Base-by-base conservation (phyloP, 2,797 vertebrate species). In the Tachyglossus aculeatus region DNA sequence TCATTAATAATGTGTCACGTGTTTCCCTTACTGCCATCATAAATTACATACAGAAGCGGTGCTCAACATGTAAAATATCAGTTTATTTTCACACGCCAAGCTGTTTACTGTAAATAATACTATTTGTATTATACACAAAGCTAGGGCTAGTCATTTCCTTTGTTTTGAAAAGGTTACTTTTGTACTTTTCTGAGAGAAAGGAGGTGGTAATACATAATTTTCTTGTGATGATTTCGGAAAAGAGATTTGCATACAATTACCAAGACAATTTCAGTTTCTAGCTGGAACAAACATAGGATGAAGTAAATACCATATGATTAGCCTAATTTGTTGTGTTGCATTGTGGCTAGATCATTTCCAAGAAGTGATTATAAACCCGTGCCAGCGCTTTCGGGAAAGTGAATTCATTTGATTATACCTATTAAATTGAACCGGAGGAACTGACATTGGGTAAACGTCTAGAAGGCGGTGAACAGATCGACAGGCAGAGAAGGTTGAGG, bases 201-300 rank as follows among this genome's bases (percentile, higher is more conserved):
- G 53, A 53, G 71, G 53, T 48, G 82, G 62, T 57, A 78, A 71
- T 66, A 74, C 59, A 57, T 67, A 88, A 62, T 78, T 83, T 83
- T 83, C 61, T 54, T 74, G 64, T 80, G 84, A 80, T 88, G 86
- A 84, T 66, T 84, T 71, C 85, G 50, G 66, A 62, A 66, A 88
- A 86, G 66, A 66, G 75, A 90, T 91, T 90, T 90, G 87, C 88
- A 91, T 90, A 88, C 74, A 88, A 86, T 90, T 88, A 90, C 7
- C 21, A 74, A 86, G 64, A 83, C 57, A 83, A 89, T 91, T 86
- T 91, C 72, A 82, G 48, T 51, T 86, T 84, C 77, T 89, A 84
- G 81, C 55, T 80, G 84, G 84, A 84, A 78, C 65, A 90, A 84
- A 86, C 57, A 81, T 67, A 81, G 69, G 81, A 80, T 81, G 80